Base-by-base conservation (phyloP, 35 echinoderm and acorn worm genomes). In the Amphiura filiformis region DNA sequence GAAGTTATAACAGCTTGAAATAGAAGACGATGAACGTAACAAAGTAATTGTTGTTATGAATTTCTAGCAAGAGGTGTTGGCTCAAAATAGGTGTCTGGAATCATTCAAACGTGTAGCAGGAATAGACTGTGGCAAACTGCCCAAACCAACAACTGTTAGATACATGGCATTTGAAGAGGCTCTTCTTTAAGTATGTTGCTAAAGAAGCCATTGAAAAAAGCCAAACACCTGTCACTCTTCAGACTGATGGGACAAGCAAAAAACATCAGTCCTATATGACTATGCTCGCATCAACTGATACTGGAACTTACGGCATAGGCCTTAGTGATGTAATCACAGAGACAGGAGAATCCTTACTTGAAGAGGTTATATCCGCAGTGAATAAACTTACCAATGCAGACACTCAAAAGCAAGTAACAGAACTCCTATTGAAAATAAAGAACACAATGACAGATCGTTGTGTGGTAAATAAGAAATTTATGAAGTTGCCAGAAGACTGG, bases 101-200 rank as follows among this genome's bases (percentile, higher is more conserved):
- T 93, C 88, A 36, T 56, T 93, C 17, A 38, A 88, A 39, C 31
- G 65, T 33, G 78, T 93, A 26, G 91, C 78, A 75, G 86, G 86
- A 22, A 18, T 93, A 22, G 80, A 88, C 28, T 87, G 84, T 84
- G 91, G 91, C 0, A 65, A 41, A 39, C 79, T 93, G 0, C 91
- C 91, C 37, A 93, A 88, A 39, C 91, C 91, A 4, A 93, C 91
- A 7, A 76, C 7, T 14, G 88, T 93, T 14, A 39, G 91, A 65
- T 81, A 76, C 13, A 94, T 94, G 92, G 86, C 87, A 11, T 90
- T 94, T 90, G 92, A 93, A 77, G 87, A 93, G 56, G 92, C 92
- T 0, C n/a, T 93, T 0, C 82, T 93, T 7, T 38, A 7, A 90
- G 90, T 78, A 2, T 90, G 31, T 35, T 47, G 92, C 88, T 0